Evolutionary conservation across 2,888 invertebrate genomes (phyloP).

Genomic region (Aleiodes alternator): DNA sequence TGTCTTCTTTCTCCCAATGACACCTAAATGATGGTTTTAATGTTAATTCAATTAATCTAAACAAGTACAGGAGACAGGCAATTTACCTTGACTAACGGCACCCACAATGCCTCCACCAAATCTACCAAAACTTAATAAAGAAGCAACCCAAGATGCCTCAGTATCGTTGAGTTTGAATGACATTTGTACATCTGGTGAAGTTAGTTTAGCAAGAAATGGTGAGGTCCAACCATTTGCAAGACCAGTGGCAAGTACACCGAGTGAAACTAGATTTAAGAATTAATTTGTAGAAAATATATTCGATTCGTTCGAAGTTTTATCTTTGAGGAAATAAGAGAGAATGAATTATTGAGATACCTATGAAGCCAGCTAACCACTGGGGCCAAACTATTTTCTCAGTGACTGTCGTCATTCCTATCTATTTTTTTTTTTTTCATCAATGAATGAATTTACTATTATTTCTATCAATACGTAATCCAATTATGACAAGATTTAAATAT

Average conservation of each 20-base stretch:
- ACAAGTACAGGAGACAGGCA: background rate
- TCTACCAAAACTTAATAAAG: slow-evolving; percentile 69
- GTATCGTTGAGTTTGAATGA: slow-evolving; percentile 63
- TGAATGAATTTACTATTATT: too few relatives aligned
- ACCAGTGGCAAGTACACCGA: slow-evolving; percentile 66
- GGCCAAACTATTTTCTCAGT: slow-evolving; percentile 55
- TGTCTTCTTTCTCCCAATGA: slow-evolving; percentile 67
- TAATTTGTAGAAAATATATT: slow-evolving; percentile 8
- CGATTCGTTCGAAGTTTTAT: background rate
- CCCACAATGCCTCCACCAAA: slow-evolving; percentile 65
- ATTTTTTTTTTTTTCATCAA: too few relatives aligned
- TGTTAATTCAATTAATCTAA: background rate
- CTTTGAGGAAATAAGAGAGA: too few relatives aligned
- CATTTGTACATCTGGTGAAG: slow-evolving; percentile 55
- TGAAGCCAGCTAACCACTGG: slow-evolving; percentile 64
- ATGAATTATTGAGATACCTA: slow-evolving; percentile 53
- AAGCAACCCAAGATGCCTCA: slow-evolving; percentile 70
- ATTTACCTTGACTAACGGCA: slow-evolving; percentile 67
- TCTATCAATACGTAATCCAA: too few relatives aligned
- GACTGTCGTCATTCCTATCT: background rate
- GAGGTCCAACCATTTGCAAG: slow-evolving; percentile 71
- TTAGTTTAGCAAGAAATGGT: slow-evolving; percentile 70
- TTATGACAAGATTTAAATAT: too few relatives aligned
- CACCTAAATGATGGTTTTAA: slow-evolving; percentile 56
- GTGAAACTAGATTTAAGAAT: slow-evolving; percentile 59